Conservation (phyloP, 2,113 vertebrate genomes). For the Catharus bicknelli region DNA sequence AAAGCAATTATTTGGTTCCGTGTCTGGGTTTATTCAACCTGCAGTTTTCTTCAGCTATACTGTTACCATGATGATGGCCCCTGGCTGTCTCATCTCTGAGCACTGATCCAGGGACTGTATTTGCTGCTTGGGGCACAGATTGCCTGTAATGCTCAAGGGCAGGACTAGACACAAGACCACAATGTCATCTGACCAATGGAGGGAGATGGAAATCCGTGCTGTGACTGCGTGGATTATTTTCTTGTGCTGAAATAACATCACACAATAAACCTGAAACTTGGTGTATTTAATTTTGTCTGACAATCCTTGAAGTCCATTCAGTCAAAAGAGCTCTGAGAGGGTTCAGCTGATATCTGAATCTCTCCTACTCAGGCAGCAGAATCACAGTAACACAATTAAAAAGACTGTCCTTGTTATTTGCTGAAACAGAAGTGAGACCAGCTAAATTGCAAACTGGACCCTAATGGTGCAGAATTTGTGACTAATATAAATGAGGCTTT, state of each 20-base stretch:
- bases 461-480: neutral
- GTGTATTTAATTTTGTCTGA: neutral
- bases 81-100: neutral
- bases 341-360: neutral
- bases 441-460: neutral
- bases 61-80: neutral
- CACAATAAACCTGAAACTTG: neutral
- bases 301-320: neutral
- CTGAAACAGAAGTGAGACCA: neutral
- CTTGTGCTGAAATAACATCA: neutral
- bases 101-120: neutral
- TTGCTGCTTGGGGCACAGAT: neutral
- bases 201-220: rapidly evolving
- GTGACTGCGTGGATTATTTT: neutral
- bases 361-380: neutral
- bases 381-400: neutral
- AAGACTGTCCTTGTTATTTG: neutral
- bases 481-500: neutral
- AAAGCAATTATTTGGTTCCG: neutral
- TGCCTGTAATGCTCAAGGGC: neutral
- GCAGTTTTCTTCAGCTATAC: neutral
- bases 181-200: rapidly evolving
- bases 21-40: neutral
- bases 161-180: neutral
- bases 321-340: neutral